A percentile compares a stretch with the other conserved stretches of the same genome.
These are phyloP conservation scores for Antitype chi DNA, from an alignment of 2,888 invertebrate species.

Conservation along the genomic window DNA sequence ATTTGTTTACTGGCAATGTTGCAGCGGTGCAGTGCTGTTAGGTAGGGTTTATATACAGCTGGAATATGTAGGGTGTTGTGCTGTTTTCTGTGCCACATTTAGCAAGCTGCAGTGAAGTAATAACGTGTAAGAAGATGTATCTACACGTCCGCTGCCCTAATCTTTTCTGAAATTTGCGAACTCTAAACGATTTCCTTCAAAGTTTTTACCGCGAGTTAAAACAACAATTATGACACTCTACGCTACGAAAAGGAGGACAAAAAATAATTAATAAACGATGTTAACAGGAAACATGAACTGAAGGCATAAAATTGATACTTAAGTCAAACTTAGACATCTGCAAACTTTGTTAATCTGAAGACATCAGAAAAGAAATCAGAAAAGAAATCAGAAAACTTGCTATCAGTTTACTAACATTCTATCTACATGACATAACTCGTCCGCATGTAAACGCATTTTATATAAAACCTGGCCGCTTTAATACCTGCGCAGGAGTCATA, in stretches of 20 bases:
- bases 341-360: no score
- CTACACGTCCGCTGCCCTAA: no score
- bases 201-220: no score
- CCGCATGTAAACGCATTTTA: conserved; percentile 70
- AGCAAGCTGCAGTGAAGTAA: no score
- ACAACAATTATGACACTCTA: no score
- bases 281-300: not conserved
- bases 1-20: conserved; percentile 84
- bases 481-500: conserved; percentile 67
- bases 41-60: conserved; percentile 49
- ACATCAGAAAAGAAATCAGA: no score
- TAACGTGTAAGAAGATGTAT: not conserved
- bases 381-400: no score
- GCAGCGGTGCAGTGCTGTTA: conserved; percentile 56
- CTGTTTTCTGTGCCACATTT: no score
- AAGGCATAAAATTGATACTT: no score
- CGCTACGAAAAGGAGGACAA: no score
- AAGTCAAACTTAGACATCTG: no score
- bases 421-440: not conserved
- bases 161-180: not conserved
- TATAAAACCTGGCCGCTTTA: conserved; percentile 65
- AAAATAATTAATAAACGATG: not conserved
- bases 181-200: not conserved
- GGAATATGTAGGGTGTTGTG: not conserved
- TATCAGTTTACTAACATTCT: not conserved